Evolutionary conservation across 2,797 vertebrate species (phyloP), one percentile per base, ranked within the genome.

Genomic region (Zalophus californianus): DNA sequence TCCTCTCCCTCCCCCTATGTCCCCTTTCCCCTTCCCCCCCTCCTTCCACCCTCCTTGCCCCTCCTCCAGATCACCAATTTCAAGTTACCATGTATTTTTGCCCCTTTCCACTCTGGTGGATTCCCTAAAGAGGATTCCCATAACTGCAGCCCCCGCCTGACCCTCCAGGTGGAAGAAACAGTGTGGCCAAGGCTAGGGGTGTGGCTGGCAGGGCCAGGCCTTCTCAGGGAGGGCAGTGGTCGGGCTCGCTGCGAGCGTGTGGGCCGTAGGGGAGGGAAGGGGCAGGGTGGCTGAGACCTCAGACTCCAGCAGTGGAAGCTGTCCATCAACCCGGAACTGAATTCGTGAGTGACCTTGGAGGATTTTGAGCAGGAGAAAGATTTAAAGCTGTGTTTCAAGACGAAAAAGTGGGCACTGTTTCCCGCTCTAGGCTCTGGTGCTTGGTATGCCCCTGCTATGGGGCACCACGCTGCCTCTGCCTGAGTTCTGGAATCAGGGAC

Each of bases 391-490:
- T 12, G 58, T 54, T 29, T 12, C 21, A 48, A 80, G 86, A 29
- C 18, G 1, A 14, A 11, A 1, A 9, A 14, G 52, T 3, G 3
- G 27, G 11, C 5, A 0, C 2, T 0, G 83, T 1, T 10, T 56
- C 52, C 77, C 0, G 0, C 52, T 11, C 15, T 14, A 0, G 18
- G 62, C 58, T n/a, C 58, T 5, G 0, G 5, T 1, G 0, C 32
- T 11, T 9, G 62, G 38, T 0, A 0, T 0, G 13, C 29, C 5
- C 41, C 60, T 11, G 2, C 60, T 14, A 0, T 0, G 7, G n/a
- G 18, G 44, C 44, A 48, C 60, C 64, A 18, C 7, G 50, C 64
- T 32, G 48, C 38, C 54, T 50, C 18, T 3, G 7, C 58, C 62
- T 35, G 82, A 2, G 58, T 48, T 20, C 41, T 20, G 75, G 54